Evolutionary conservation across 2,888 invertebrate species (phyloP), one percentile per base, ranked within the genome.

Genomic region (Hybos culiciformis): DNA sequence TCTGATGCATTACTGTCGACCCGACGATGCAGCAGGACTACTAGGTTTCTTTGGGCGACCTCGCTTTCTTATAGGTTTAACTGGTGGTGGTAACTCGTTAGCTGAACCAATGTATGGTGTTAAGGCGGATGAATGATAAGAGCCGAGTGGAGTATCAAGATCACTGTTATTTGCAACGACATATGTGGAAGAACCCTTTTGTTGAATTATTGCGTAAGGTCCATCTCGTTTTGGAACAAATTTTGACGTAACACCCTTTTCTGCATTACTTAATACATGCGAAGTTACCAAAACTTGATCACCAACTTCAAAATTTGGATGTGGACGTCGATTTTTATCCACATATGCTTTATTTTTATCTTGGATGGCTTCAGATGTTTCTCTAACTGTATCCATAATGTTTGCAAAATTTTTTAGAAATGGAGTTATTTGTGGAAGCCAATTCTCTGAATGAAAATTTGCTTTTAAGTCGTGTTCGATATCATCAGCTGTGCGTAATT

Each of bases 401-500:
- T 6, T 23, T 7, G 7, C 9, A 7, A 23, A 23, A 7, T 9
- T 11, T 18, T 26, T 12, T 23, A 43, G n/a, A 24, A 14, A 43
- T 8, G 42, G 45, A 12, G 39, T 45, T 5, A 44, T 47, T 44
- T 41, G 19, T 32, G 44, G 29, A 12, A 47, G 9, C 32, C 44
- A 45, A 39, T 40, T 45, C 42, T 60, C 59, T 5, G 47, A 43
- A 11, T 47, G 24, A 1, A 55, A 37, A 12, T 59, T 49, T 4
- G 39, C 14, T 33, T 50, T 38, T 14, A 56, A 36, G 42, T 60
- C 56, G 21, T 48, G 46, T 4, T 41, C 21, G 14, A 52, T 50
- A 21, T 60, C 60, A 43, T 53, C 52, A 1, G 51, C 44, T 2
- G 56, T 54, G 19, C 61, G 42, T 2, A 61, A 21, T 44, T 63